Evolutionary conservation across 2,888 invertebrate species (phyloP), one percentile per base, ranked within the genome.

Genomic region (Drosophila stalkeri): DNA sequence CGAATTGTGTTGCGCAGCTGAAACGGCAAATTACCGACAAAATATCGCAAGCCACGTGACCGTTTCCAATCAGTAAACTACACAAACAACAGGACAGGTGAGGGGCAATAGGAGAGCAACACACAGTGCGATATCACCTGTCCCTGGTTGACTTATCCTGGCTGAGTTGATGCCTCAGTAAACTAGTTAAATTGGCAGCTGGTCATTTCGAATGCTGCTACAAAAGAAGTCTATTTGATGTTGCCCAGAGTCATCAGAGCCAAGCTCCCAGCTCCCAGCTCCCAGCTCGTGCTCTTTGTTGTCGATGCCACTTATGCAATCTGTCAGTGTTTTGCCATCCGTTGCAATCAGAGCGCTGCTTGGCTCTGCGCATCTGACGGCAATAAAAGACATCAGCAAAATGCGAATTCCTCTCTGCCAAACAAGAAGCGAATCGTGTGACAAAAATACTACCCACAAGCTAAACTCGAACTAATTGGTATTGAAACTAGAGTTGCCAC

Each of bases 291-390:
- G 11, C 51, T 20, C 33, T 51, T 55, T 64, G 54, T 59, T 78
- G 66, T 27, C 51, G 47, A 47, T 66, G 66, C 63, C 62, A 60
- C 73, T 72, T 59, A 61, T 72, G 79, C 62, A 62, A 62, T 23
- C 56, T 37, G 44, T 46, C 70, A 61, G 63, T 70, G 80, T 63
- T 47, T 20, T 44, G 27, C 47, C 70, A 49, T 44, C 23, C 35
- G 46, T 44, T 55, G 62, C 70, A 74, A 49, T 46, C 52, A 56
- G 43, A 33, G 55, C 12, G 39, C 16, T 49, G 33, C 33, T 46
- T 46, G 39, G 39, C 43, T 71, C 35, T 64, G 70, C 55, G 18
- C 23, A 14, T 12, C 11, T n/a, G 41, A 56, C 69, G 73, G 4
- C 62, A 62, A 46, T 12, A 31, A 31, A 39, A 20, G 66, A 59